These are phyloP conservation scores for Chrysoperla carnea DNA, from an alignment of 1,140 invertebrate species.

Conservation along the genomic window DNA sequence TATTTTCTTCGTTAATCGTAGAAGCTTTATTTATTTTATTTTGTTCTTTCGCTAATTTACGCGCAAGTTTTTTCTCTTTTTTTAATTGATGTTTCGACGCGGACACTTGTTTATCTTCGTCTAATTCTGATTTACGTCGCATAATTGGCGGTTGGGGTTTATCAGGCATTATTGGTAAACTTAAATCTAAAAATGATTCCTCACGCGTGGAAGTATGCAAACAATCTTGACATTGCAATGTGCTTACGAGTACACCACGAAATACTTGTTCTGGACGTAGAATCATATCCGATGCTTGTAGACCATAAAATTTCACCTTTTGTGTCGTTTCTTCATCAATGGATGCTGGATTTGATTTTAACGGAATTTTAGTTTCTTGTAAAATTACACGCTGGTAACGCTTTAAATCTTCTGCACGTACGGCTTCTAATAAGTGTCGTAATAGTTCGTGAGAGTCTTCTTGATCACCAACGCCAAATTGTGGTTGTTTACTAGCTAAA, in stretches of 20 bases:
- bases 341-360: slow-evolving; percentile 44
- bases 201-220: slow-evolving; percentile 64
- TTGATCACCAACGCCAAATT: slow-evolving; percentile 86
- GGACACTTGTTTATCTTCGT: slow-evolving; percentile 26
- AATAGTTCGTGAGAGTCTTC: slow-evolving; percentile 94
- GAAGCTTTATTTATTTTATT: slow-evolving; percentile 7
- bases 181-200: slow-evolving; percentile 85
- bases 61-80: slow-evolving; percentile 43
- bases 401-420: slow-evolving; percentile 51
- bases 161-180: slow-evolving; percentile 59
- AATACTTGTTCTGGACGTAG: slow-evolving; percentile 71
- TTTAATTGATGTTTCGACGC: slow-evolving; percentile 48
- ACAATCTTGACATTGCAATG: slow-evolving; percentile 78
- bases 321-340: slow-evolving; percentile 55
- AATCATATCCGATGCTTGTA: slow-evolving; percentile 61
- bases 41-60: slow-evolving; percentile 22
- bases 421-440: slow-evolving; percentile 70
- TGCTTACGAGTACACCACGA: slow-evolving; percentile 77
- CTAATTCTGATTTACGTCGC: slow-evolving; percentile 22
- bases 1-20: not conserved
- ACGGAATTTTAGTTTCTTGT: slow-evolving; percentile 32
- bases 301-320: slow-evolving; percentile 65
- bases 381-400: slow-evolving; percentile 64
- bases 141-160: slow-evolving; percentile 40
- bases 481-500: slow-evolving; percentile 56